Base-by-base conservation (phyloP, 2,797 vertebrate species). In the Hyperoplus immaculatus region DNA sequence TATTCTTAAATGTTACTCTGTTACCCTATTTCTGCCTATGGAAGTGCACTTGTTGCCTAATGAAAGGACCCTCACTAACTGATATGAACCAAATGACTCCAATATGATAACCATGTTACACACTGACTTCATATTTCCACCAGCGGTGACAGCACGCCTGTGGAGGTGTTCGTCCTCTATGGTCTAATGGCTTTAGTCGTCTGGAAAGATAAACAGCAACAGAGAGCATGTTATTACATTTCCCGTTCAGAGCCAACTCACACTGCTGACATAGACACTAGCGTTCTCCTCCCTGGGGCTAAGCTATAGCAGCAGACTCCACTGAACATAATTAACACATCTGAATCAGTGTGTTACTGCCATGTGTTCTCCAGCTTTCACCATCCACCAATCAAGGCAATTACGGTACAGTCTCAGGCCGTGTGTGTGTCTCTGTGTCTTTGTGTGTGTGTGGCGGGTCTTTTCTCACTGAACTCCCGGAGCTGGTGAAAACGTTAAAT, bases 271-370 rank as follows among this genome's bases (percentile, higher is more conserved):
- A 84, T 82, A 87, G 86, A 85, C 50, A 9, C 81, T 60, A 56
- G 10, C 68, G 6, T 49, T 77, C 56, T 64, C 0, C 77, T 88
- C 85, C 16, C 12, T 21, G 60, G 29, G 29, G 29, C 29, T 29
- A 29, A 88, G 91, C 85, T 9, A 29, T 29, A 88, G 53, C 58
- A 12, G 83, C 75, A 72, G 71, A 84, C 73, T 83, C 46, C 11
- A 71, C 75, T 77, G 59, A 90, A 90, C 86, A 92, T 85, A 87
- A 92, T 92, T 92, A 89, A 88, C 69, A 84, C 79, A 29, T 29
- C 29, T 29, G 29, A 29, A 29, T 29, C 29, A 29, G 29, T 29
- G 29, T 29, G 29, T 29, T 29, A 29, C 29, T 29, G 29, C 29
- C 29, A 29, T 29, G 82, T 77, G 69, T 83, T 90, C 80, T 70